Evolutionary conservation across 2,888 invertebrate genomes (phyloP).

Genomic region (Sarcophaga variegata): DNA sequence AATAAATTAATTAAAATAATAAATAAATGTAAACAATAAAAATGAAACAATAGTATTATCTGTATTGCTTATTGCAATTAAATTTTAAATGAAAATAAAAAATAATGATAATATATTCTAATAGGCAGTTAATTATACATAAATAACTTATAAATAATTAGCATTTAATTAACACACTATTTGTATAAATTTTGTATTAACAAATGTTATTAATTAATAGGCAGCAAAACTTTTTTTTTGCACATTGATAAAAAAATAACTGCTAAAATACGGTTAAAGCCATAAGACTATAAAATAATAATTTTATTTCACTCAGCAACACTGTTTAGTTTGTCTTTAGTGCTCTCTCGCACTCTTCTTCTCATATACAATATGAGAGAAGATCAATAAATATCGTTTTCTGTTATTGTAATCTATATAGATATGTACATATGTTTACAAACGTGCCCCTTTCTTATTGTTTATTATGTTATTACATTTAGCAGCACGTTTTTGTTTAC

Average conservation of each 20-base stretch:
- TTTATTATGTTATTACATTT: no score
- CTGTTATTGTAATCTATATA: background rate
- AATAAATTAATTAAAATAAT: constrained; percentile 19
- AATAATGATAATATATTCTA: background rate
- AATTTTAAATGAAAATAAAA: background rate
- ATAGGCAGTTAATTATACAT: constrained; percentile 24
- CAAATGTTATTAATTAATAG: background rate
- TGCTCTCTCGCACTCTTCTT: no score
- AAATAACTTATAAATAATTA: constrained; percentile 49
- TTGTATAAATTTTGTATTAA: background rate
- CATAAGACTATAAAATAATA: no score
- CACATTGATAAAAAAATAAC: no score
- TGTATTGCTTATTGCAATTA: background rate
- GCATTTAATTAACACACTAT: constrained; percentile 42
- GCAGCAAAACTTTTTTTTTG: background rate
- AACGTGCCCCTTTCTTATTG: background rate
- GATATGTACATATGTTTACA: background rate
- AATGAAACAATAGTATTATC: constrained; percentile 28
- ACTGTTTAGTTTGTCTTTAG: no score
- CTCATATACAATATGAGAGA: no score
- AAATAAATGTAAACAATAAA: constrained; percentile 1
- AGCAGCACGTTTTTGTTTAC: no score
- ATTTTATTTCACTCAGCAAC: no score
- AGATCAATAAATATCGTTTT: no score
- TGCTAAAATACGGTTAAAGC: no score